Percentiles rank a stretch among this genome's conserved stretches.
These are phyloP conservation scores for Campoletis raptor DNA, from an alignment of 2,888 invertebrate species.

Conservation along the genomic window DNA sequence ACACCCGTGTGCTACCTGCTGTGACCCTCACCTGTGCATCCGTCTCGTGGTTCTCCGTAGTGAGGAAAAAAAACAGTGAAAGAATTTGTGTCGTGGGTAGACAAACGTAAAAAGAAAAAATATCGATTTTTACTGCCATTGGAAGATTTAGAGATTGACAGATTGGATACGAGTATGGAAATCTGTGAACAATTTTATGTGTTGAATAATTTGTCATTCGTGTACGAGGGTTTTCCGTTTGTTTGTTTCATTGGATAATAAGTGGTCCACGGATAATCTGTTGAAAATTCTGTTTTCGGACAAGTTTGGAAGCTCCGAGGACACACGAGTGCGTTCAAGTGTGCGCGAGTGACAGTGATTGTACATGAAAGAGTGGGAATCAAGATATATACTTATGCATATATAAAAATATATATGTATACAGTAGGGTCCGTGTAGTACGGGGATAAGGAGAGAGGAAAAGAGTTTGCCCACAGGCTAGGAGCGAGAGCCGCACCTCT, in stretches of 20 bases:
- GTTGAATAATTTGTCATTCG: neutral
- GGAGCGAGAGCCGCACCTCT: conserved; percentile 78
- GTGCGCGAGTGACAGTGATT: conserved; percentile 64
- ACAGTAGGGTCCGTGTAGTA: conserved; percentile 37
- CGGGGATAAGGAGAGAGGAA: conserved; percentile 60
- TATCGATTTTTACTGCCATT: neutral
- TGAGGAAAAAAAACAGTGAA: neutral
- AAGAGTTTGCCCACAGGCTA: conserved; percentile 62
- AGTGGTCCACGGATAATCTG: conserved; percentile 14
- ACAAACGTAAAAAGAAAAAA: neutral
- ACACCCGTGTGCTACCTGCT: conserved; percentile 29
- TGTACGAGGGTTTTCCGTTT: neutral
- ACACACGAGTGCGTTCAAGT: conserved; percentile 21
- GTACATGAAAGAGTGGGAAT: conserved; percentile 62
- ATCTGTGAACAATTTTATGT: conserved; percentile 7
- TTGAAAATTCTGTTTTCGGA: conserved; percentile 25
- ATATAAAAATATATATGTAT: neutral
- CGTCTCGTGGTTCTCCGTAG: conserved; percentile 4
- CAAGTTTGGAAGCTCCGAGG: conserved; percentile 16
- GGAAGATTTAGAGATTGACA: neutral
- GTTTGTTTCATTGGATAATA: conserved; percentile 21
- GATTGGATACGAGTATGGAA: conserved; percentile 4
- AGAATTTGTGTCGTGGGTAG: neutral
- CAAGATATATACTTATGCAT: conserved; percentile 36
- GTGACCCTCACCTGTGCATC: conserved; percentile 44